Evolutionary conservation across 1,140 invertebrate genomes (phyloP), one percentile per base, ranked within the genome.

Genomic region (Scylla paramamosain): DNA sequence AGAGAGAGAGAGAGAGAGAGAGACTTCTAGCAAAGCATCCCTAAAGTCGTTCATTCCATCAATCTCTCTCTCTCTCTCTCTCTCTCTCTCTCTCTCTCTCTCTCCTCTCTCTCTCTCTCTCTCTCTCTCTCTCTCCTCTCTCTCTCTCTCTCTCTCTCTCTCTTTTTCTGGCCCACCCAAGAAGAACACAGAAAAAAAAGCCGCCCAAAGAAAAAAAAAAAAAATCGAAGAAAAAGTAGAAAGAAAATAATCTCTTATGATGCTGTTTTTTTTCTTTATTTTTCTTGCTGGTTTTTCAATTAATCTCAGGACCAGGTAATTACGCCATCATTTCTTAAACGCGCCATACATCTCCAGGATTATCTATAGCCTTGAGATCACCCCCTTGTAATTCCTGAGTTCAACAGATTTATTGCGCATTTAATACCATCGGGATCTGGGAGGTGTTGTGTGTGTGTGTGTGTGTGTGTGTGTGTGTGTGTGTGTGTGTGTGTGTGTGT

Each of bases 1-100:
- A 88, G 86, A 88, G 86, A 88, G 86, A 88, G 86, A 88, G 86
- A 88, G 86, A 88, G 46, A 88, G 32, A 45, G 16, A 88, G 46
- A 45, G 32, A 25, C 14, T 88, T 45, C 32, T 88, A 28, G 86
- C n/a, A 46, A 45, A 46, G n/a, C 10, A 59, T 59, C 52, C 10
- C 52, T 59, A 39, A 39, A 39, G 6, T 3, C 10, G 10, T 59
- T 59, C 10, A 14, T 59, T 14, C 16, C 52, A 12, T 59, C 52
- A 14, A 6, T 77, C 67, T 77, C 20, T 77, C 67, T 77, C 67
- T 77, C 67, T 77, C 67, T 77, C 67, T 77, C 67, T 77, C 67
- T 77, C 67, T 77, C 67, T 77, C 67, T 77, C 67, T 77, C 67
- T 77, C 67, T n/a, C 67, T n/a, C 67, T n/a, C 67, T n/a, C 67